Conservation (phyloP, 2,113 vertebrate genomes). For the Marcusenius ussheri region DNA sequence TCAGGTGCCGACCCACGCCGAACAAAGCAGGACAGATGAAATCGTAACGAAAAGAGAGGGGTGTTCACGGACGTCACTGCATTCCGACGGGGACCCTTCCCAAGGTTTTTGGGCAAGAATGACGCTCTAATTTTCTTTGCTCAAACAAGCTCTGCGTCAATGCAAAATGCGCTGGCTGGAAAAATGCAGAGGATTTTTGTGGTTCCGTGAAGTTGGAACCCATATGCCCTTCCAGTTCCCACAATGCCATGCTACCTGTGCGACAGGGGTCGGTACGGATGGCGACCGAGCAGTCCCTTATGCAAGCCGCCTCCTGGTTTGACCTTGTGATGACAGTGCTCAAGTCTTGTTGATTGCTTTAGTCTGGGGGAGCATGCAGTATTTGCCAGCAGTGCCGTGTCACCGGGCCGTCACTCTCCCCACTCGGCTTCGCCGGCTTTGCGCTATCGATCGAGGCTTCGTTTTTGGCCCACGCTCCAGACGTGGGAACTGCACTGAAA, state of each 20-base stretch:
- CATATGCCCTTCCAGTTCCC: background rate
- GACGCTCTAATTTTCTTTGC: background rate
- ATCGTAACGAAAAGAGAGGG: background rate
- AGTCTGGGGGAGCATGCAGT: too few relatives aligned
- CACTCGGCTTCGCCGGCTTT: background rate
- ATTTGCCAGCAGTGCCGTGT: background rate
- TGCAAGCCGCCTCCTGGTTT: background rate
- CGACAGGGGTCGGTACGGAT: background rate
- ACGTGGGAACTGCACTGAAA: background rate
- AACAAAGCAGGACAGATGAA: background rate
- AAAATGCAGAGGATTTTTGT: background rate
- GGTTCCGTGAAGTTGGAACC: background rate
- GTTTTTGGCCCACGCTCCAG: slow-evolving; percentile 29
- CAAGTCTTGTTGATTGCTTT: background rate
- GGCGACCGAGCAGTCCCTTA: background rate
- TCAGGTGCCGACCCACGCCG: background rate
- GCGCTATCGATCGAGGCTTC: slow-evolving; percentile 33
- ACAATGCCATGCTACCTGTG: background rate
- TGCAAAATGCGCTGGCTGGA: background rate
- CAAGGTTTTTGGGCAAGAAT: too few relatives aligned
- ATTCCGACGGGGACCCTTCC: background rate
- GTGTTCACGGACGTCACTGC: background rate
- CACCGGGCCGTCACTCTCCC: background rate
- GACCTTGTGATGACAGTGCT: background rate
- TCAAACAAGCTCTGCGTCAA: background rate